Evolutionary conservation across 1,140 invertebrate species (phyloP), one percentile per base, ranked within the genome.

Genomic region (Cheumatopsyche charites): DNA sequence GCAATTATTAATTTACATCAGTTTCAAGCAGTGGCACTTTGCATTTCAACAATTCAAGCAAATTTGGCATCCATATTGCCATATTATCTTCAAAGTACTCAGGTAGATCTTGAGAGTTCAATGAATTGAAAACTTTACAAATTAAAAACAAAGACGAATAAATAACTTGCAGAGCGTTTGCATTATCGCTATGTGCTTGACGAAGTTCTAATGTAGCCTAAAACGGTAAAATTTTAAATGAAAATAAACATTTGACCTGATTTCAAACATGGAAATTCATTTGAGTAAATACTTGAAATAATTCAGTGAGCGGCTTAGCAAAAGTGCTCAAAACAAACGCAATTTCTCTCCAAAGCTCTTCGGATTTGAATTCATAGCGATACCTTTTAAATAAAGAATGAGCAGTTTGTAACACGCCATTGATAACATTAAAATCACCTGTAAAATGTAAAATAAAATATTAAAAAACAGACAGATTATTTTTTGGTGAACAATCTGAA

Each of bases 21-120:
- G 87, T 88, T 77, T 90, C 86, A 77, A 96, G 85, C 67, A 87
- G 85, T 1, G 90, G 90, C 45, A 95, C 91, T 81, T 97, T 89
- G 5, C 85, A 84, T 75, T 88, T 90, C 9, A 99, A 83, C 7
- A 99, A 85, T 49, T 87, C 88, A 29, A 95, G 88, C 76, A 98
- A 96, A 79, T 95, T 90, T 0, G 86, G 86, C 96, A 99, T 98
- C 97, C 97, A 99, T 12, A 87, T 87, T 62, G 86, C 84, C 91
- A 99, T 98, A 79, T 98, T 96, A 79, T 99, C 97, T 83, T 99
- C 97, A 85, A 99, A 99, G 86, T 95, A 97, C 85, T 99, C 97
- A 0, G 97, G 97, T 74, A 99, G 84, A 85, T 99, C 97, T 87
- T 98, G 96, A 76, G 89, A 95, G 83, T 98, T 99, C 3, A 99